Evolutionary conservation across 2,888 invertebrate species (phyloP).

Genomic region (Notodonta dromedarius): DNA sequence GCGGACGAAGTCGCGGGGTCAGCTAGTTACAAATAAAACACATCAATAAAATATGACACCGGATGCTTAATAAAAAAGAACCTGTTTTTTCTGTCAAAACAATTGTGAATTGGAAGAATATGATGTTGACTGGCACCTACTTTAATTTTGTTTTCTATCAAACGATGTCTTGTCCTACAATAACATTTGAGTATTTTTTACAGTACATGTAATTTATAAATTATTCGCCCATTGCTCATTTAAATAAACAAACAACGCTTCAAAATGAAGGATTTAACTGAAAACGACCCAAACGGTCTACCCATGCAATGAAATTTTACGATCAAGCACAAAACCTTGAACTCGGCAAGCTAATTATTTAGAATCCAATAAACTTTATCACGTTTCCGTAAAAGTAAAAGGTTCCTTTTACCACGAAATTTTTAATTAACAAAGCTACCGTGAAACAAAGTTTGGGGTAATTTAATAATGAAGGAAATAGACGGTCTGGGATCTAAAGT

Average conservation of each 20-base stretch:
- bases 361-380: conserved; percentile 20
- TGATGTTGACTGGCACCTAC: too few species aligned
- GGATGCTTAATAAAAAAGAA: too few species aligned
- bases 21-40: too few species aligned
- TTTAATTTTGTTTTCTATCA: too few species aligned
- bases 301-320: conserved; percentile 2
- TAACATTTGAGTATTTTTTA: too few species aligned
- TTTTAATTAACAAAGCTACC: conserved; percentile 38
- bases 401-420: conserved; percentile 25
- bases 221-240: too few species aligned
- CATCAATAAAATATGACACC: too few species aligned
- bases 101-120: too few species aligned
- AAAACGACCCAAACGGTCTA: neutral
- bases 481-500: conserved; percentile 25
- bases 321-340: conserved; percentile 7
- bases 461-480: conserved; percentile 35
- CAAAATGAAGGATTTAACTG: neutral
- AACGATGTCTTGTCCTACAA: too few species aligned
- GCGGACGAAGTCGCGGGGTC: too few species aligned
- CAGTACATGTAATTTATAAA: too few species aligned
- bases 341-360: conserved; percentile 16
- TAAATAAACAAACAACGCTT: neutral
- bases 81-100: too few species aligned
- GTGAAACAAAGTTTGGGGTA: conserved; percentile 29
- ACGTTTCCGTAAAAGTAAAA: conserved; percentile 24